These are phyloP conservation scores for Tetramorium simillimum DNA, from an alignment of 1,140 invertebrate species.

Conservation along the genomic window DNA sequence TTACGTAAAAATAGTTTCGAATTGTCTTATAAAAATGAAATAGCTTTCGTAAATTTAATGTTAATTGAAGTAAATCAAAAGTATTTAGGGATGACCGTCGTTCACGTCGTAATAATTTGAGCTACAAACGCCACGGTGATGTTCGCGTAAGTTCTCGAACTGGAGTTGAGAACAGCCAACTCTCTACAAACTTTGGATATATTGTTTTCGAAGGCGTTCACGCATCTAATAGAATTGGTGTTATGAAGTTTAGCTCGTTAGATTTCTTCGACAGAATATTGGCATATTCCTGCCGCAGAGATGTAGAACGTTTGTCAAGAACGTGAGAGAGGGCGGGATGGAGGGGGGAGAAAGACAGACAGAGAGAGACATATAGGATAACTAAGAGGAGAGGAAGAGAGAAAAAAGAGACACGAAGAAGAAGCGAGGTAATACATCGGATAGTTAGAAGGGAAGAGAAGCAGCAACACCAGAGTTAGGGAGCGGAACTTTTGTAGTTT, in stretches of 20 bases:
- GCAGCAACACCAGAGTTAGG: background rate
- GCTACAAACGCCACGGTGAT: background rate
- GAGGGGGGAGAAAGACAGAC: no score
- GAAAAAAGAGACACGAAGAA: background rate
- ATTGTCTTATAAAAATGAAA: background rate
- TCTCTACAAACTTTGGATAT: slow-evolving; percentile 35
- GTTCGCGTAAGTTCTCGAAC: slow-evolving; percentile 12
- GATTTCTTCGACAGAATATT: slow-evolving; percentile 42
- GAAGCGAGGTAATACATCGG: slow-evolving; percentile 15
- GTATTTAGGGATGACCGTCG: background rate
- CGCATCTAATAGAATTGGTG: slow-evolving; percentile 45
- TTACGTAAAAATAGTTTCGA: background rate
- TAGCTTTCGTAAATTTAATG: background rate
- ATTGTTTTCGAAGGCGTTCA: slow-evolving; percentile 47
- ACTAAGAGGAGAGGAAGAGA: background rate
- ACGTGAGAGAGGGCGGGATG: background rate
- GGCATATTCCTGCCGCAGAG: slow-evolving; percentile 22
- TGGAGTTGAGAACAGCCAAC: background rate
- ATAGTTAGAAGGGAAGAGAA: background rate
- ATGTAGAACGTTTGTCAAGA: slow-evolving; percentile 8
- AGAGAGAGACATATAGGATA: background rate
- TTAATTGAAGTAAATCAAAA: background rate
- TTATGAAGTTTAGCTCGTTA: slow-evolving; percentile 40
- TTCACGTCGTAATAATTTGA: background rate
- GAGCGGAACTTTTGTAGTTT: slow-evolving; percentile 61